Base-by-base conservation (phyloP, 2,797 vertebrate species). In the Smutsia gigantea region DNA sequence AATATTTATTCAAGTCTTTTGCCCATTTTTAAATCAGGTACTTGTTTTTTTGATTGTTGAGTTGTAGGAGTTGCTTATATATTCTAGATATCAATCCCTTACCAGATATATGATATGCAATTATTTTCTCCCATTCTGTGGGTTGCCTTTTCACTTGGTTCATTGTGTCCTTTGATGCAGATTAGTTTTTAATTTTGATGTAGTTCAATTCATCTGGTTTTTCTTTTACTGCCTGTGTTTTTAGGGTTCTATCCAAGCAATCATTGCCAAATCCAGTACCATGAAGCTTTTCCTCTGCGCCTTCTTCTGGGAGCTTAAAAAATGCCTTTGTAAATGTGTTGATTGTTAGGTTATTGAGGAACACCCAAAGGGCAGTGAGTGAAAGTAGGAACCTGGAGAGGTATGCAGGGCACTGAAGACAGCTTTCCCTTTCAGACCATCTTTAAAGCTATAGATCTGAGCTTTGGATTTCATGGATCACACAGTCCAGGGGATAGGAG, bases 261-360 rank as follows among this genome's bases (percentile, higher is more conserved):
- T 46, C 49, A 84, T 4, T 79, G 71, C 63, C 23, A 89, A 89
- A 72, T 78, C 34, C 46, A 93, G 18, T 14, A 23, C 12, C 55
- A 57, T 64, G 27, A 79, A 71, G 34, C 42, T 93, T 85, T 92
- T 74, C 29, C 5, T 42, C 46, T 51, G 34, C 14, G 3, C 11
- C 31, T 86, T 86, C 31, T 74, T 86, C 49, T 69, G 37, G 84
- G 49, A 89, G 61, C 59, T 94, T 51, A 15, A 79, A 94, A 88
- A 53, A 61, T 79, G 37, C 31, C n/a, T 74, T 78, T 66, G 37
- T 2, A 77, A 82, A 88, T 92, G 81, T 49, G 42, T 37, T 39
- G 1, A 53, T 17, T 46, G 51, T 59, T 18, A 85, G 59, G 14
- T 46, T 74, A n/a, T 12, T 46, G 61, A 84, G 81, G 25, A 69